Base-by-base conservation (phyloP, 2,888 invertebrate species). In the Lycia hirtaria region DNA sequence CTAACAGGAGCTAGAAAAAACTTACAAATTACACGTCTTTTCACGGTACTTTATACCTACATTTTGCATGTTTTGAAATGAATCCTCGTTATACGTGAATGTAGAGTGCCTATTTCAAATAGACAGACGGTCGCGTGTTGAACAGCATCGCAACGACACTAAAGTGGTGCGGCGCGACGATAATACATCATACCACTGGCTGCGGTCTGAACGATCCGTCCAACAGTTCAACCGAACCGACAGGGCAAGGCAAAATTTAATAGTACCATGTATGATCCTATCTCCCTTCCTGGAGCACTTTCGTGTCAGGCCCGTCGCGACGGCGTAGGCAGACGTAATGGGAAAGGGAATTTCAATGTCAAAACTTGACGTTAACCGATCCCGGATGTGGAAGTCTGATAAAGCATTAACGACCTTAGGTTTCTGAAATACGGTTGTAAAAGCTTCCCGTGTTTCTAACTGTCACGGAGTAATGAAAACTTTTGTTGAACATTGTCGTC, bases 121-220 rank as follows among this genome's bases (percentile, higher is more conserved):
- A 40, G 51, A 38, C 17, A 51, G 48, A 26, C 45, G 59, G 55
- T 67, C 63, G 69, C 70, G 67, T 72, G 72, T 52, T 58, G 49
- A 62, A 68, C 64, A 59, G 65, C n/a, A n/a, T n/a, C 58, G 64
- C 61, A 61, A 51, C 60, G 72, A 71, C 77, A 72, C 78, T 83
- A 83, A n/a, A 83, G 81, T 81, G 84, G 76, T 75, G 72, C 69
- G 76, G 73, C 72, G 76, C 80, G 79, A 79, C 76, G 80, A 79
- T 85, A 83, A 84, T 85, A 83, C 79, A 85, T 85, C 85, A 85
- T 84, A 85, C 83, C 83, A 72, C 81, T 22, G 71, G 63, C 77
- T 79, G 81, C 73, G 80, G 83, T 76, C 68, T 71, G 69, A 63
- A 71, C 72, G 68, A 71, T 60, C 71, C 72, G 68, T 69, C 75